These are phyloP conservation scores for Campoplex capitator DNA, from an alignment of 2,888 invertebrate species.

Conservation along the genomic window DNA sequence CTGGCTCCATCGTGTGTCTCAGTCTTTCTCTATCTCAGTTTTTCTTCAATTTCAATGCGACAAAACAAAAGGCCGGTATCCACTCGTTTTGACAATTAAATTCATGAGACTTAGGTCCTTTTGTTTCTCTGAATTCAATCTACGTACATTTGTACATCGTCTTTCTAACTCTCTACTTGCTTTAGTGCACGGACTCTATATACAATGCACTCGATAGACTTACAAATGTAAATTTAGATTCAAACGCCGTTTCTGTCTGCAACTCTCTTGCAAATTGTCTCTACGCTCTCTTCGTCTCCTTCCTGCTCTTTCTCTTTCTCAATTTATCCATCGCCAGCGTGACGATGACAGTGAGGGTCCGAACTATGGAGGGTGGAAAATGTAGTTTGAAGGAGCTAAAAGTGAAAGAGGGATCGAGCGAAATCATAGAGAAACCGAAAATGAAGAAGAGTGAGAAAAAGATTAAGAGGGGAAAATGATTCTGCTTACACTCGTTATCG, in stretches of 20 bases:
- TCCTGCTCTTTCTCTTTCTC: background rate
- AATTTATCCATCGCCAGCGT: conserved; percentile 42
- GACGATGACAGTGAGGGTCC: conserved; percentile 15
- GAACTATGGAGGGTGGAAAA: background rate
- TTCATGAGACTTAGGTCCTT: conserved; percentile 16
- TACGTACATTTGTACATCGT: background rate
- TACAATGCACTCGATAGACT: conserved; percentile 71
- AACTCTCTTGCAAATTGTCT: conserved; percentile 31
- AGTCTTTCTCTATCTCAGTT: background rate
- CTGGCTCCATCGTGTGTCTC: background rate
- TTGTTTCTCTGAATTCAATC: conserved; percentile 3
- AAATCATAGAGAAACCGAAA: background rate
- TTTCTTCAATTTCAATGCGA: background rate
- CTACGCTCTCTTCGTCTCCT: background rate
- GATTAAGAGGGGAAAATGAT: background rate
- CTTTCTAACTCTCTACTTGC: conserved; percentile 3
- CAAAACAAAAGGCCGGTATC: conserved; percentile 4
- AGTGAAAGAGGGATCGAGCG: background rate
- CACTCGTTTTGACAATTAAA: conserved; percentile 9
- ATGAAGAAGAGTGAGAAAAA: conserved; percentile 3
- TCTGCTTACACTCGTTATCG: too few relatives aligned
- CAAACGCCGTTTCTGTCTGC: conserved; percentile 70
- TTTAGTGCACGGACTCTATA: conserved; percentile 51
- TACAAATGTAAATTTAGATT: conserved; percentile 75
- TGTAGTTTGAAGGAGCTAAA: background rate